Percentiles rank a stretch among this genome's conserved stretches.
Conservation (phyloP, 1,140 invertebrate species). For the Heterodera carotae region DNA sequence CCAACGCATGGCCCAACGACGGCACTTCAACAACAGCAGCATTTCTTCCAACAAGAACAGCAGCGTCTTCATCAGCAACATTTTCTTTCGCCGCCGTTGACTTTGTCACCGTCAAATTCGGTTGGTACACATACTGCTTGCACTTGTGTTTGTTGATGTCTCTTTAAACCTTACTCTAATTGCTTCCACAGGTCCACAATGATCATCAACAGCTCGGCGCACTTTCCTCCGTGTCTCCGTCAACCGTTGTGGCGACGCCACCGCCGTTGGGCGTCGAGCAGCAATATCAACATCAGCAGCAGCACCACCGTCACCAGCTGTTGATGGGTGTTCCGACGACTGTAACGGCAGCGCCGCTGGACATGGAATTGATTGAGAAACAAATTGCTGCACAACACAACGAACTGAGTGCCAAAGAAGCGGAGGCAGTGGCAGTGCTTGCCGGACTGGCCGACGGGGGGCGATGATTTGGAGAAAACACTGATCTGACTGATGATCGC, state of each 20-base stretch:
- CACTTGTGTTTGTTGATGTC: background rate
- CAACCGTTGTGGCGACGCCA: background rate
- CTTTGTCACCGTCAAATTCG: background rate
- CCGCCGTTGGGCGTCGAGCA: background rate
- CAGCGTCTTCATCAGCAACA: background rate
- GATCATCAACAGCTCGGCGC: background rate
- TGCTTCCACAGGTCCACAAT: background rate
- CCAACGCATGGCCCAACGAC: background rate
- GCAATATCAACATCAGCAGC: background rate
- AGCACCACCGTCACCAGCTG: background rate
- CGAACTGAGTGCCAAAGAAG: slow-evolving; percentile 17
- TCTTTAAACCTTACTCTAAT: background rate
- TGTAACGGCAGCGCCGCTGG: background rate
- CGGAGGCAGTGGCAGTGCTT: slow-evolving; percentile 25
- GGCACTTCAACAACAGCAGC: background rate
- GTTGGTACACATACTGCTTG: background rate
- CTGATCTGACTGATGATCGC: background rate
- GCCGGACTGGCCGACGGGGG: slow-evolving; percentile 12
- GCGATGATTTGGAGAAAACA: background rate
- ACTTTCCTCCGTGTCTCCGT: background rate
- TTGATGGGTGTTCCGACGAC: background rate
- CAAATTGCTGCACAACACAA: slow-evolving; percentile 30
- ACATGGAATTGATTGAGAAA: slow-evolving; percentile 26
- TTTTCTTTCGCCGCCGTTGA: slow-evolving; percentile 7
- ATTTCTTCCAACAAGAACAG: background rate